Conservation (phyloP, 2,888 invertebrate genomes). For the Rosalia funebris region DNA sequence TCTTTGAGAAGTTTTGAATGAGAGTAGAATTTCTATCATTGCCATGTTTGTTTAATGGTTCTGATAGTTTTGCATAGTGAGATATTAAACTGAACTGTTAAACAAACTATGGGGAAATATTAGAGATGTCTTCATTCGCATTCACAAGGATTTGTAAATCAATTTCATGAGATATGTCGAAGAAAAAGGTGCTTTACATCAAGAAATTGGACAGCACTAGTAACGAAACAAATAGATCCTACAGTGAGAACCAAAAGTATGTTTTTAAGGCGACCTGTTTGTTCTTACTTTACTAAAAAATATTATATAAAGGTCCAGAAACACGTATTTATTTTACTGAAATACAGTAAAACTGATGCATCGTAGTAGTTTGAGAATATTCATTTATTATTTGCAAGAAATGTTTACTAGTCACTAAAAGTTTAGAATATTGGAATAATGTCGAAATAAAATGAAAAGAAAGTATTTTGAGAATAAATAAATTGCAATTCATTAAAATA, state of each 20-base stretch:
- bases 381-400: too few relatives aligned
- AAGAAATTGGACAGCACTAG: not conserved
- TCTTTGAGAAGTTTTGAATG: not conserved
- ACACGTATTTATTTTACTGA: too few relatives aligned
- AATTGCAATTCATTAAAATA: too few relatives aligned
- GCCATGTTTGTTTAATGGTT: not conserved
- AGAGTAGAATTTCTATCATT: not conserved
- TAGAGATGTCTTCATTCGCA: slow-evolving; percentile 8
- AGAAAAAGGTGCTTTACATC: slow-evolving; percentile 19
- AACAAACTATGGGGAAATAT: slow-evolving; percentile 4
- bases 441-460: too few relatives aligned
- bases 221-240: slow-evolving; percentile 15
- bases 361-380: too few relatives aligned
- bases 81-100: not conserved
- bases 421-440: too few relatives aligned
- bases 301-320: too few relatives aligned
- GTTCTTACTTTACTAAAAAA: too few relatives aligned
- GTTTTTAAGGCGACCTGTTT: slow-evolving; percentile 22
- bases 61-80: not conserved
- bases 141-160: not conserved
- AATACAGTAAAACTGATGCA: too few relatives aligned
- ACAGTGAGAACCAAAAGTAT: slow-evolving; percentile 14
- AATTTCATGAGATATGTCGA: not conserved
- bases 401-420: too few relatives aligned
- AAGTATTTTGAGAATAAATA: too few relatives aligned